These are phyloP conservation scores for Montipora sp. DNA, from an alignment of 64 coral and sea anemone species.

Conservation along the genomic window DNA sequence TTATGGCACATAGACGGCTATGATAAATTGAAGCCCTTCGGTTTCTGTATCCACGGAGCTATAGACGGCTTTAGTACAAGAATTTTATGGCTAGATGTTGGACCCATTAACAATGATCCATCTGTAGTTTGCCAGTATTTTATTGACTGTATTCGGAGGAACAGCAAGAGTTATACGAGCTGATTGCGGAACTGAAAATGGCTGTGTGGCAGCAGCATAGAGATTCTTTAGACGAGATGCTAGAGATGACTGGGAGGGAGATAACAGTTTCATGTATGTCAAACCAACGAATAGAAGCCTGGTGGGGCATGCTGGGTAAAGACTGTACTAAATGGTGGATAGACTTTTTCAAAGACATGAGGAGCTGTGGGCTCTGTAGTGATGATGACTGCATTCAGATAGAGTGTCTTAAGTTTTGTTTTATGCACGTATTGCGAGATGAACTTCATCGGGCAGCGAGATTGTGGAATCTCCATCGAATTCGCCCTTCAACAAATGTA, in stretches of 20 bases:
- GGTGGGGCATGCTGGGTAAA: conserved; percentile 39
- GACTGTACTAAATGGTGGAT: conserved; percentile 60
- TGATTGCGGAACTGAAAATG: conserved; percentile 10
- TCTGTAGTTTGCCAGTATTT: conserved; percentile 3
- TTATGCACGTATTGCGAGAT: conserved; percentile 21
- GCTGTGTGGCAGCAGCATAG: neutral
- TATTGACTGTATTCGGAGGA: conserved; percentile 16
- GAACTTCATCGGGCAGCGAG: conserved; percentile 40
- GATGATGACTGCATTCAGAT: conserved; percentile 50
- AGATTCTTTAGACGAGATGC: too few species aligned
- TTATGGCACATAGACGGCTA: too few species aligned
- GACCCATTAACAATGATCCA: neutral
- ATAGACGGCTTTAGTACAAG: neutral
- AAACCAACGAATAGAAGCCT: neutral
- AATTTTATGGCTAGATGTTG: neutral
- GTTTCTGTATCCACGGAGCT: neutral
- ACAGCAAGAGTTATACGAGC: neutral
- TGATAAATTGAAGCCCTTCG: too few species aligned
- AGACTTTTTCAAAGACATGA: neutral
- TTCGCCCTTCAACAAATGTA: conserved; percentile 32
- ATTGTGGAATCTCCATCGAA: conserved; percentile 45
- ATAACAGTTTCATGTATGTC: conserved; percentile 58
- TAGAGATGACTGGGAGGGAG: conserved; percentile 9
- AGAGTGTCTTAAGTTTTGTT: conserved; percentile 53
- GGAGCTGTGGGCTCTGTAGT: conserved; percentile 17